Evolutionary conservation across 2,888 invertebrate species (phyloP).

Genomic region (Heliconius erato): DNA sequence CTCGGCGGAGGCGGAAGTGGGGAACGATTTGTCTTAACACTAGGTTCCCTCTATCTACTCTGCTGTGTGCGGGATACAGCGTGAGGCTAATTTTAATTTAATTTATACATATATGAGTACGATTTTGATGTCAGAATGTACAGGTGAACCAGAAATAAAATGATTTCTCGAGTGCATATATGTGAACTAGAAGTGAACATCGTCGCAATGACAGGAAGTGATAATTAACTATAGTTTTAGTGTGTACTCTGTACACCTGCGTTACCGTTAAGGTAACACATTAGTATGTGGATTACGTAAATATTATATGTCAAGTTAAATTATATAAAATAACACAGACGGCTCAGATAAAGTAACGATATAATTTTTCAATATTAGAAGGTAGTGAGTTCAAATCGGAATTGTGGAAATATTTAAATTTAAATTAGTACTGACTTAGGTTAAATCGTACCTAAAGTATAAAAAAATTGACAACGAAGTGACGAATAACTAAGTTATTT

Average conservation of each 20-base stretch:
- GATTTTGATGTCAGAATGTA: background rate
- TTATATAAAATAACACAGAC: background rate
- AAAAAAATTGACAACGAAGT: background rate
- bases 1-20: too few species aligned
- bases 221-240: conserved; percentile 53
- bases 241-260: conserved; percentile 54
- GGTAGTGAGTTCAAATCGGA: background rate
- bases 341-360: too few species aligned
- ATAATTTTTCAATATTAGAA: background rate
- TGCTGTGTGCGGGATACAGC: too few species aligned
- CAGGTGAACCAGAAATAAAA: background rate
- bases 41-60: too few species aligned
- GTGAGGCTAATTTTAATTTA: too few species aligned
- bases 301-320: background rate
- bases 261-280: conserved; percentile 28
- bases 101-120: too few species aligned
- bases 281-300: background rate
- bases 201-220: conserved; percentile 59
- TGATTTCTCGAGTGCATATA: background rate
- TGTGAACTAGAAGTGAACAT: conserved; percentile 16
- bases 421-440: background rate
- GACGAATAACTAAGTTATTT: background rate
- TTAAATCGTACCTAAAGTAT: background rate
- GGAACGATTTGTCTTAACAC: too few species aligned
- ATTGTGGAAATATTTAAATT: background rate